Evolutionary conservation across 2,888 invertebrate species (phyloP).

Genomic region (Callimorpha dominula): DNA sequence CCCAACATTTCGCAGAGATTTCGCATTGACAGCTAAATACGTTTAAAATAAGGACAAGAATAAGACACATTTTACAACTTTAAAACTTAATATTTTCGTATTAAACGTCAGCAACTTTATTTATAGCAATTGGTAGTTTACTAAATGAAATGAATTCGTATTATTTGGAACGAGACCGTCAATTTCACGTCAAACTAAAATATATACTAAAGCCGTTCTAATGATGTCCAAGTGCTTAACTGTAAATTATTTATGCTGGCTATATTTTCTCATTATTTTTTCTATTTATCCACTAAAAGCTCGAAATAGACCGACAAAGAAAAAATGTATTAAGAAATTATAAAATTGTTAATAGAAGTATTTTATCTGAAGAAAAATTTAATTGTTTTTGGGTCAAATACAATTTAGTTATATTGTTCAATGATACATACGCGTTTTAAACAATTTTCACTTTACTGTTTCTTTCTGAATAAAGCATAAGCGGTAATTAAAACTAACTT

Average conservation of each 20-base stretch:
- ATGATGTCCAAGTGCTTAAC: slow-evolving; percentile 63
- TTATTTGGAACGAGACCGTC: slow-evolving; percentile 5
- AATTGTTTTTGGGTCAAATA: slow-evolving; percentile 20
- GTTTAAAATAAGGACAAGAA: not conserved
- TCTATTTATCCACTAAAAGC: slow-evolving; percentile 65
- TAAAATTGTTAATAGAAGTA: slow-evolving; percentile 26
- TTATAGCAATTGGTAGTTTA: not conserved
- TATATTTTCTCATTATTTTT: slow-evolving; percentile 62
- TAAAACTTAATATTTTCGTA: not conserved
- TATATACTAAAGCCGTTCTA: slow-evolving; percentile 66
- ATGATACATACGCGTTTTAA: not conserved
- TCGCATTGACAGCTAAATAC: too few species aligned
- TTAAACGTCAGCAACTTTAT: not conserved
- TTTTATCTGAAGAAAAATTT: slow-evolving; percentile 25
- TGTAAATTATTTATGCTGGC: slow-evolving; percentile 69
- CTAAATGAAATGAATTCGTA: slow-evolving; percentile 1
- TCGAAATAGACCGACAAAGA: slow-evolving; percentile 46
- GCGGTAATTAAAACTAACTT: slow-evolving; percentile 44
- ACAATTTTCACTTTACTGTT: slow-evolving; percentile 2
- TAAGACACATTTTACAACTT: not conserved
- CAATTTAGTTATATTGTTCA: slow-evolving; percentile 16
- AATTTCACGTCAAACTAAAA: slow-evolving; percentile 49
- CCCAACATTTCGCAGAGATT: too few species aligned
- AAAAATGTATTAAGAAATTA: slow-evolving; percentile 35
- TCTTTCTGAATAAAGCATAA: slow-evolving; percentile 27